Percentiles rank a stretch among this genome's conserved stretches.
Evolutionary conservation across 1,140 invertebrate genomes (phyloP).

Genomic region (Drosophila cardini): DNA sequence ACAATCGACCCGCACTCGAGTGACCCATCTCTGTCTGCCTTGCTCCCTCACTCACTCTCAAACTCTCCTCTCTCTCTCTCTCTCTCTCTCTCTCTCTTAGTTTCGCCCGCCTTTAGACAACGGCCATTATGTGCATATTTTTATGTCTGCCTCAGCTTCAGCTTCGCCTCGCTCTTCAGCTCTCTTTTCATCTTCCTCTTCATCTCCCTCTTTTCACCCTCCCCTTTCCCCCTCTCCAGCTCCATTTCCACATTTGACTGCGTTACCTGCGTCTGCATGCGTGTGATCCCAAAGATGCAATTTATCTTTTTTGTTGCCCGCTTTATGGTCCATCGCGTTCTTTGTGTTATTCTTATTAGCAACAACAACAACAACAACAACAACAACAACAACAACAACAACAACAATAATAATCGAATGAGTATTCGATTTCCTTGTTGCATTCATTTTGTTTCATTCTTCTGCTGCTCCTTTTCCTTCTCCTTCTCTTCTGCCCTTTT

Average conservation of each 20-base stretch:
- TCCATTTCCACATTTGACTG: background rate
- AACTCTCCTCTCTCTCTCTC: background rate
- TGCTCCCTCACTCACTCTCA: background rate
- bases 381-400: constrained; percentile 26
- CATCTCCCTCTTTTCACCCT: background rate
- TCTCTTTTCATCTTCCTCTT: background rate
- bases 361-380: constrained; percentile 46
- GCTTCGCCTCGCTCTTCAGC: background rate
- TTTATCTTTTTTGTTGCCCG: constrained; percentile 83
- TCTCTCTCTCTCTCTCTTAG: background rate
- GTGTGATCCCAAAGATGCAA: constrained; percentile 80
- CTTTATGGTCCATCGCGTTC: constrained; percentile 77
- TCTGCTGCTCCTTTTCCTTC: constrained; percentile 11
- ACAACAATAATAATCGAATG: constrained; percentile 21
- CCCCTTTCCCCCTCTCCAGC: background rate
- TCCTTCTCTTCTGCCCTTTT: constrained; percentile 14
- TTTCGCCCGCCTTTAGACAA: background rate
- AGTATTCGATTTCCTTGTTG: constrained; percentile 62
- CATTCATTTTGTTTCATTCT: constrained; percentile 49
- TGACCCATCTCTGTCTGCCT: background rate
- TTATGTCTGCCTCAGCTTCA: constrained; percentile 50
- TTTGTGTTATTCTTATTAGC: constrained; percentile 71
- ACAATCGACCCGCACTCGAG: constrained; percentile 15
- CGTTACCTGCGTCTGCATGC: constrained; percentile 54
- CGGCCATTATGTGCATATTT: constrained; percentile 74